These are phyloP conservation scores for Drosophila lacicola DNA, from an alignment of 2,888 invertebrate genomes.

Conservation along the genomic window DNA sequence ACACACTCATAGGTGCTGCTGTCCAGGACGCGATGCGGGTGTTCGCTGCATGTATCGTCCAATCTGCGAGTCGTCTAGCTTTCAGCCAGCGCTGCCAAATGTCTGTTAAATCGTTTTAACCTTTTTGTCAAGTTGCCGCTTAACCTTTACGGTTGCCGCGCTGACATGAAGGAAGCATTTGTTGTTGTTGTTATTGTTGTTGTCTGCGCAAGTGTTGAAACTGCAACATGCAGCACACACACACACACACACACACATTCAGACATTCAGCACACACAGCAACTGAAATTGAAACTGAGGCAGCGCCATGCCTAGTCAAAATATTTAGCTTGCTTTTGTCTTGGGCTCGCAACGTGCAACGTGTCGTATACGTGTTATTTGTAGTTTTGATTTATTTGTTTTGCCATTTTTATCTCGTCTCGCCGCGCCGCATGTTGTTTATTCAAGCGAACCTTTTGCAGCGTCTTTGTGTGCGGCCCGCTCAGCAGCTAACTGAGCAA, in stretches of 20 bases:
- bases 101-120: conserved; percentile 81
- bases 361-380: conserved; percentile 71
- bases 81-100: conserved; percentile 58
- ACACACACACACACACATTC: background rate
- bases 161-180: conserved; percentile 78
- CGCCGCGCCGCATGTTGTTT: conserved; percentile 34
- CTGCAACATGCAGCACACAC: conserved; percentile 28
- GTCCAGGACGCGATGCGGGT: conserved; percentile 62
- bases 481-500: conserved; percentile 25
- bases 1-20: conserved; percentile 2
- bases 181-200: conserved; percentile 24
- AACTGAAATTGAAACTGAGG: conserved; percentile 27
- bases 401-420: conserved; percentile 58
- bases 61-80: conserved; percentile 38
- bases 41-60: conserved; percentile 47
- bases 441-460: conserved; percentile 44
- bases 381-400: conserved; percentile 75
- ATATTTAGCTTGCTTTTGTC: conserved; percentile 30
- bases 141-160: conserved; percentile 78
- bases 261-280: conserved; percentile 7
- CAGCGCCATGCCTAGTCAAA: conserved; percentile 39
- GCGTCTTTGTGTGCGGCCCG: conserved; percentile 45
- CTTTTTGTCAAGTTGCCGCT: conserved; percentile 83
- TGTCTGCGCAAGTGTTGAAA: conserved; percentile 63
- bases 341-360: conserved; percentile 34